A percentile compares a stretch with the other conserved stretches of the same genome.
Evolutionary conservation across 1,140 invertebrate species (phyloP).

Genomic region (Drosophila nebulosa): DNA sequence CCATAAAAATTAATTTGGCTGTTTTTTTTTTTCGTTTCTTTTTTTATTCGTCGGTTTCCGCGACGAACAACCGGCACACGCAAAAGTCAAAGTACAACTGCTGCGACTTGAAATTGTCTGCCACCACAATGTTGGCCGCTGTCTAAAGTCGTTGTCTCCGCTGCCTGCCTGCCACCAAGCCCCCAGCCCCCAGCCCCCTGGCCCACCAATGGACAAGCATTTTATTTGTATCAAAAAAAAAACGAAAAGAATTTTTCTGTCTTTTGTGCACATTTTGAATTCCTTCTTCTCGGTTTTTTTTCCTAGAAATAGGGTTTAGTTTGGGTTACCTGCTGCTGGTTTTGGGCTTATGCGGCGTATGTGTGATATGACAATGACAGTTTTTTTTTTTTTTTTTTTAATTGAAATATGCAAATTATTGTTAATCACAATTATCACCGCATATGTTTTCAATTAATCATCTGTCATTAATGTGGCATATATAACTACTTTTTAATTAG

Average conservation of each 20-base stretch:
- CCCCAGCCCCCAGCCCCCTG: background rate
- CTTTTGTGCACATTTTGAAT: conserved; percentile 19
- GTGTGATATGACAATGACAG: conserved; percentile 35
- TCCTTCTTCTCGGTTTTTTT: background rate
- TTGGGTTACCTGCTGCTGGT: conserved; percentile 9
- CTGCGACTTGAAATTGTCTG: conserved; percentile 2
- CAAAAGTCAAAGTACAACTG: conserved; percentile 72
- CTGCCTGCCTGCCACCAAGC: conserved; percentile 14
- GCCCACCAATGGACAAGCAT: background rate
- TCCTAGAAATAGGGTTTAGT: conserved; percentile 52
- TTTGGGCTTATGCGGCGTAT: conserved; percentile 34
- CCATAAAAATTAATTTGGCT: conserved; percentile 38
- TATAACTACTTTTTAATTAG: conserved; percentile 34
- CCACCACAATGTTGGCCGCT: conserved; percentile 22
- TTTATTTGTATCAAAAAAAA: conserved; percentile 16
- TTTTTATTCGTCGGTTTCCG: no score
- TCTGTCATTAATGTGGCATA: conserved; percentile 26
- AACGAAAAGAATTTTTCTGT: conserved; percentile 29
- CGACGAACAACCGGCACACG: conserved; percentile 36
- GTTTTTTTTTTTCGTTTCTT: no score
- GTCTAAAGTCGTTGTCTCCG: conserved; percentile 29
- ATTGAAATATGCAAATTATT: conserved; percentile 41
- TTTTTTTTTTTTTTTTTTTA: no score
- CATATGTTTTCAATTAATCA: conserved; percentile 35
- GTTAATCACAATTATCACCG: conserved; percentile 5